These are phyloP conservation scores for Geophilus truncorum DNA, from an alignment of 2,888 invertebrate genomes.

Conservation along the genomic window DNA sequence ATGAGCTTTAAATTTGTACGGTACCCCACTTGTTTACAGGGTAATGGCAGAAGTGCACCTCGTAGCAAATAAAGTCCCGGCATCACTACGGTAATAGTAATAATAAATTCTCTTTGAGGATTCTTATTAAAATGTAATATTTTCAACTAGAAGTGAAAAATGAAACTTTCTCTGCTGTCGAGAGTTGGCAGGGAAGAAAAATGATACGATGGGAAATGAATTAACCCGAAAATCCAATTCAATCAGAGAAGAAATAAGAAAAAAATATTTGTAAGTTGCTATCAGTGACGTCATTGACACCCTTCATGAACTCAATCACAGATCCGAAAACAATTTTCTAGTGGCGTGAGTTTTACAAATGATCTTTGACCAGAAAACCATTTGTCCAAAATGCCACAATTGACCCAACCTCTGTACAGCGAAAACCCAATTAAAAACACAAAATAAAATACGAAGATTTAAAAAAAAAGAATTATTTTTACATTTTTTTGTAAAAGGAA, in stretches of 20 bases:
- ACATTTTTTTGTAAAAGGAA: background rate
- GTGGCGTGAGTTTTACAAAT: conserved; percentile 18
- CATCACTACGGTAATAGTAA: too few species aligned
- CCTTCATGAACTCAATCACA: conserved; percentile 27
- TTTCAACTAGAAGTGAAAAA: background rate
- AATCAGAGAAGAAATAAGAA: background rate
- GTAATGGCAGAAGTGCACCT: background rate
- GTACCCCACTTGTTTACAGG: background rate
- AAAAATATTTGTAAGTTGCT: conserved; percentile 13
- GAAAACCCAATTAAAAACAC: background rate
- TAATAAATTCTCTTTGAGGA: background rate
- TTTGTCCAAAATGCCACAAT: conserved; percentile 23
- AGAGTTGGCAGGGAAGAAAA: background rate
- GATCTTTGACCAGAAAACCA: conserved; percentile 21
- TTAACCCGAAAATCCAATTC: conserved; percentile 27
- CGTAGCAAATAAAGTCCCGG: background rate
- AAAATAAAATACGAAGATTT: background rate
- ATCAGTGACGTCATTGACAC: conserved; percentile 24
- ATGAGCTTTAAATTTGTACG: background rate
- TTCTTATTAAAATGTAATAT: background rate
- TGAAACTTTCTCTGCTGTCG: background rate
- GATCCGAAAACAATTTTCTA: conserved; percentile 26
- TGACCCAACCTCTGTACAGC: background rate
- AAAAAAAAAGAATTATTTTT: background rate
- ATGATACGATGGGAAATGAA: background rate